A percentile compares a stretch with the other conserved stretches of the same genome.
Conservation (phyloP, 2,113 vertebrate genomes). For the Merops nubicus region DNA sequence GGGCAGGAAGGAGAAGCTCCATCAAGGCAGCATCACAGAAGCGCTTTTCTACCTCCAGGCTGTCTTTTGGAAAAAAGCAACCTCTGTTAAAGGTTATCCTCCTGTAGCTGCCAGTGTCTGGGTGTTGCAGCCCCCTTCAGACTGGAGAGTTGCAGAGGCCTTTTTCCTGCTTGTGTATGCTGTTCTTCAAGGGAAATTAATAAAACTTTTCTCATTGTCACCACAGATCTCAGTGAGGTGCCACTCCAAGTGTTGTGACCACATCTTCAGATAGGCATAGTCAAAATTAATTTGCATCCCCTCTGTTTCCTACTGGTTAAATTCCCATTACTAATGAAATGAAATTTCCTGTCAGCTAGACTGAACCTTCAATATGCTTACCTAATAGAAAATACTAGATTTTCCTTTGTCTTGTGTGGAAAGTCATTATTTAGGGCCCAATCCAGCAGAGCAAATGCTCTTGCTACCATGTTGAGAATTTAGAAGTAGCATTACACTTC, state of each 20-base stretch:
- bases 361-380: not conserved
- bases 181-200: not conserved
- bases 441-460: not conserved
- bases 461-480: not conserved
- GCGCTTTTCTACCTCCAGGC: not conserved
- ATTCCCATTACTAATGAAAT: not conserved
- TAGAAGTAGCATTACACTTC: not conserved
- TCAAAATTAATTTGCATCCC: not conserved
- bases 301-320: not conserved
- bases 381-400: not conserved
- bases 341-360: not conserved
- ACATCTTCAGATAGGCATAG: not conserved
- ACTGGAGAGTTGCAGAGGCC: not conserved
- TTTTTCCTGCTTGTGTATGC: not conserved
- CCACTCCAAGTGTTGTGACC: not conserved
- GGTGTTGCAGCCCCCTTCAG: not conserved
- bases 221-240: not conserved
- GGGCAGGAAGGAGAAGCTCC: not conserved
- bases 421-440: not conserved
- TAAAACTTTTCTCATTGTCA: not conserved
- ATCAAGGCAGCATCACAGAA: fast-evolving
- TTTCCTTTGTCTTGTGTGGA: not conserved
- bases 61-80: not conserved
- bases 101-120: not conserved
- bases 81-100: not conserved